Evolutionary conservation across 2,888 invertebrate genomes (phyloP), one percentile per base, ranked within the genome.

Genomic region (Nephrotoma appendiculata): DNA sequence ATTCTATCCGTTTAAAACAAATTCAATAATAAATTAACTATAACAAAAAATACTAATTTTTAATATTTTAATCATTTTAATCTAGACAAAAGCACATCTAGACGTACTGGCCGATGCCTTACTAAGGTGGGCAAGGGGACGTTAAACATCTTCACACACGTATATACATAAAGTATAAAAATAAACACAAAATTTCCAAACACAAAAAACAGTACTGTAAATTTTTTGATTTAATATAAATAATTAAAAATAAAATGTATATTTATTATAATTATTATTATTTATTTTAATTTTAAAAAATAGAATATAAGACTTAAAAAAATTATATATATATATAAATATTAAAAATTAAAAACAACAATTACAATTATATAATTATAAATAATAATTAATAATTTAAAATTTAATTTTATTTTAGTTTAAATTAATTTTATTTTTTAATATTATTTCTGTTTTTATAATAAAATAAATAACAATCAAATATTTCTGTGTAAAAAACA

Each of bases 31-130:
- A 31, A 31, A 83, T n/a, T 83, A 83, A 83, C 11, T 83, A 15
- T 31, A 83, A 19, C 19, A 15, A 83, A 15, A 11, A 83, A 31
- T 71, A 9, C 31, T 31, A 86, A 57, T 6, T 84, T 48, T 52
- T 87, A 85, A 11, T 87, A 44, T 85, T 87, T 87, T 87, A 90
- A 31, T 31, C 31, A 3, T 89, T 91, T 90, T 90, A 90, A 95
- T 94, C 86, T 95, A 98, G 98, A 98, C 98, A 90, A 98, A 98
- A 92, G 97, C 97, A 91, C 98, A 98, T 92, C 93, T 98, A 93
- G 98, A 98, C 93, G 97, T 98, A 89, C 92, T 98, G 92, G 98
- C 98, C 89, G 98, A 98, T 93, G 98, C 98, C 91, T 94, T 98
- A 90, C 93, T 98, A 89, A 95, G 98, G 92, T 98, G 98, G 98